Evolutionary conservation across 2,888 invertebrate genomes (phyloP), one percentile per base, ranked within the genome.

Genomic region (Erpobdella octoculata): DNA sequence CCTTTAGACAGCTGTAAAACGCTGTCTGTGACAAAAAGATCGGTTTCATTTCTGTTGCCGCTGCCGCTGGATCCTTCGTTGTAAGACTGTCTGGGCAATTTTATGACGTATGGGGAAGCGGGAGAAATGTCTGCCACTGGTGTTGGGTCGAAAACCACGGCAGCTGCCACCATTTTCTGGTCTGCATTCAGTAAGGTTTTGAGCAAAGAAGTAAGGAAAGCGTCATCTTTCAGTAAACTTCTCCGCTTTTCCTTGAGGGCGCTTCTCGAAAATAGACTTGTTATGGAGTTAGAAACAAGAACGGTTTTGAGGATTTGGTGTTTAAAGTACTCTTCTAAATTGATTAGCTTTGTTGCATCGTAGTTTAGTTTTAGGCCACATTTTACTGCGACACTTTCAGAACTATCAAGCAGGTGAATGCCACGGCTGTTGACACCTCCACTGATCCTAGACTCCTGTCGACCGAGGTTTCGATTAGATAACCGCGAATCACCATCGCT

Each of bases 91-190:
- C 33, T 38, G 28, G 41, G 33, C n/a, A 48, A 46, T 35, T 48
- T 46, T 58, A 72, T 66, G 61, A 72, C 70, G 65, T 70, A 73
- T 25, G 73, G 74, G 5, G 67, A 53, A 35, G 48, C 37, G n/a
- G 38, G 46, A 15, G 33, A 28, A 33, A 33, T 38, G 46, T 28
- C 46, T 8, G 28, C 28, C 2, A 53, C 59, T 38, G 70, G 70
- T 5, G 41, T 41, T 8, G 53, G 46, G 53, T 72, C 72, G 59
- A 72, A 72, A 15, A 65, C 70, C n/a, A 72, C 53, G 18, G 70
- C 70, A 8, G 65, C 64, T 5, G 70, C 72, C 25, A 46, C 38
- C 35, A 72, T 53, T 15, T 35, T 46, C 0, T 28, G 33, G 25
- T 70, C 65, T n/a, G 53, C 33, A 6, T 62, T 38, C 25, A 64